A percentile compares a stretch with the other conserved stretches of the same genome.
These are phyloP conservation scores for Agonopterix subpropinquella DNA, from an alignment of 2,888 invertebrate species.

Conservation along the genomic window DNA sequence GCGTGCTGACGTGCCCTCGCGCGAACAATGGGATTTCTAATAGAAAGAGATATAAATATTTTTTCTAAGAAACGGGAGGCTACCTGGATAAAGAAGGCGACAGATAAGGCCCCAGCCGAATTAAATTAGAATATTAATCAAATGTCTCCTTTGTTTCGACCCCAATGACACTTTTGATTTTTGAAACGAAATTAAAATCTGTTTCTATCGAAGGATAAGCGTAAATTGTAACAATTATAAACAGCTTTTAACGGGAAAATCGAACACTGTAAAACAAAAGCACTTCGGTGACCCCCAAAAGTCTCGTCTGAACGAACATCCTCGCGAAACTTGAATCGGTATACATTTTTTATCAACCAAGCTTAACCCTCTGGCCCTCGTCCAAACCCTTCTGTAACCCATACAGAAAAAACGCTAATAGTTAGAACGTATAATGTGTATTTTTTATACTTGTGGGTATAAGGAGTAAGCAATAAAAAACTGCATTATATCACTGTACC, in stretches of 20 bases:
- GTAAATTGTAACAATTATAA: too few species aligned
- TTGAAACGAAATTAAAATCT: constrained; percentile 23
- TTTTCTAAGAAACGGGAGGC: constrained; percentile 68
- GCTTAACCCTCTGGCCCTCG: constrained; percentile 52
- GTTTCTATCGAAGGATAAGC: too few species aligned
- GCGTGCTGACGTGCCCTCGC: constrained; percentile 73
- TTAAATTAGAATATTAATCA: constrained; percentile 69
- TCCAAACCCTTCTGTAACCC: constrained; percentile 64
- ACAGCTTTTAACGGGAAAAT: too few species aligned
- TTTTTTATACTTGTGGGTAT: constrained; percentile 69
- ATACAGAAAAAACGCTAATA: constrained; percentile 63
- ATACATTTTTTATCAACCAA: constrained; percentile 65
- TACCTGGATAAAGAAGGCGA: constrained; percentile 73
- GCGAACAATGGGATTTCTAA: constrained; percentile 73
- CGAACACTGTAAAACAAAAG: constrained; percentile 15
- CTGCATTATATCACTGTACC: constrained; percentile 72
- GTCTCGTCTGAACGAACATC: constrained; percentile 38
- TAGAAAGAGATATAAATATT: constrained; percentile 72
- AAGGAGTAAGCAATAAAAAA: constrained; percentile 73
- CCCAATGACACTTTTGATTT: constrained; percentile 18
- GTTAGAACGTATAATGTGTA: constrained; percentile 68
- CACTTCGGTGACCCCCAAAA: constrained; percentile 39
- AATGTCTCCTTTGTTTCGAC: constrained; percentile 46
- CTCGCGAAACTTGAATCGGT: constrained; percentile 53
- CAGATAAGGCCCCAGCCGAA: constrained; percentile 53